Percentiles rank a stretch among this genome's conserved stretches.
These are phyloP conservation scores for Amphimallon solstitiale DNA, from an alignment of 2,888 invertebrate genomes.

Conservation along the genomic window DNA sequence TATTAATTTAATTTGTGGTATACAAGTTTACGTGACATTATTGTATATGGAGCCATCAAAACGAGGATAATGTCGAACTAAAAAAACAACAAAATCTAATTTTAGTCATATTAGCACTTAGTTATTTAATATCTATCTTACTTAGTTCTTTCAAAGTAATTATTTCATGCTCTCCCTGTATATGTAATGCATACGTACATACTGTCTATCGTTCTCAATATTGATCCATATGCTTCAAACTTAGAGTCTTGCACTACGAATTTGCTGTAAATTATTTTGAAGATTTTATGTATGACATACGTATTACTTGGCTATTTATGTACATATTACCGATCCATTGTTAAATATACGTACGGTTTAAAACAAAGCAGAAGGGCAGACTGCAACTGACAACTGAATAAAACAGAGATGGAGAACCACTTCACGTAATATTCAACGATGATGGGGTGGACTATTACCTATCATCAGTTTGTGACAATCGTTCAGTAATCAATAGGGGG, in stretches of 20 bases:
- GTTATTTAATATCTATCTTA: constrained; percentile 26
- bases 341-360: too few relatives aligned
- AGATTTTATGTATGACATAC: too few relatives aligned
- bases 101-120: constrained; percentile 5
- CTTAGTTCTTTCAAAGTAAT: background rate
- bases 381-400: constrained; percentile 23
- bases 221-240: constrained; percentile 16
- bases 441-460: too few relatives aligned
- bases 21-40: too few relatives aligned
- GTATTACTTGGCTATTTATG: too few relatives aligned
- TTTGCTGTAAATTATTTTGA: background rate
- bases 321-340: too few relatives aligned
- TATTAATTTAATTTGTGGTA: too few relatives aligned
- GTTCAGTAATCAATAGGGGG: too few relatives aligned
- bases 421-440: too few relatives aligned
- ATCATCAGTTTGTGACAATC: too few relatives aligned
- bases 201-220: constrained; percentile 10
- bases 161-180: too few relatives aligned
- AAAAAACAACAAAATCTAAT: constrained; percentile 32
- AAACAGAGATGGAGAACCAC: constrained; percentile 11
- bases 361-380: background rate
- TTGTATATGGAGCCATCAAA: background rate
- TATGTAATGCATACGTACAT: too few relatives aligned
- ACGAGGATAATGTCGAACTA: constrained; percentile 21
- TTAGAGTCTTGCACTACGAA: constrained; percentile 13